A percentile compares a stretch with the other conserved stretches of the same genome.
Evolutionary conservation across 2,888 invertebrate species (phyloP).

Genomic region (Phortica magna): DNA sequence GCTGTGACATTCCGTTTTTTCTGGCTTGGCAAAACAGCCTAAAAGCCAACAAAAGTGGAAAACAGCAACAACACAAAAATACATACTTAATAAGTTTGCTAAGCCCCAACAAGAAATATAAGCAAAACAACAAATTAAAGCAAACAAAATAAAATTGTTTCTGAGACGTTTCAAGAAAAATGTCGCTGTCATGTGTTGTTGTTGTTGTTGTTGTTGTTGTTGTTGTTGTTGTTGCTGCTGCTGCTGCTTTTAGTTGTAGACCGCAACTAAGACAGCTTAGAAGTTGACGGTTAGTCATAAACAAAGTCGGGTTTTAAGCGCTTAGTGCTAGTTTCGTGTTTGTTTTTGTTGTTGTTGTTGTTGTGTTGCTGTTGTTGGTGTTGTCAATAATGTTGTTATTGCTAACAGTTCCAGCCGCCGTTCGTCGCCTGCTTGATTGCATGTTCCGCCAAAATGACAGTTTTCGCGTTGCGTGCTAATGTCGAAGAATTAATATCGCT

Average conservation of each 20-base stretch:
- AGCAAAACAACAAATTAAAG: too few relatives aligned
- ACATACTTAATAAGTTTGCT: background rate
- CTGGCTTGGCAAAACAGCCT: background rate
- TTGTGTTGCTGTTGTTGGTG: too few relatives aligned
- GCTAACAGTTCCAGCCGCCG: background rate
- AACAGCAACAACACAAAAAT: too few relatives aligned
- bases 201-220: too few relatives aligned
- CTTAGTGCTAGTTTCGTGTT: background rate
- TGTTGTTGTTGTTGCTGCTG: too few relatives aligned
- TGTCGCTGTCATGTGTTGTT: too few relatives aligned
- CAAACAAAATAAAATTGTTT: background rate
- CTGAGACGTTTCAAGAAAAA: too few relatives aligned
- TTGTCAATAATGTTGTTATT: background rate
- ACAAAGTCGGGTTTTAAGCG: background rate
- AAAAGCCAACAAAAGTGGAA: background rate
- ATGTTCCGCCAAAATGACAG: conserved; percentile 13
- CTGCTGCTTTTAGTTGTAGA: background rate
- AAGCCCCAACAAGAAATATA: background rate
- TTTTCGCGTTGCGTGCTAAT: conserved; percentile 21
- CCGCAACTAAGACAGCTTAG: background rate
- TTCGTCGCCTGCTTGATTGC: background rate
- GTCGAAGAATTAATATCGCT: background rate
- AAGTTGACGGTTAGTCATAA: background rate
- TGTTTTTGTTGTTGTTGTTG: background rate
- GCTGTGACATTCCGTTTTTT: background rate